Percentiles rank a stretch among this genome's conserved stretches.
These are phyloP conservation scores for Habropoda laboriosa DNA, from an alignment of 1,140 invertebrate genomes.

Conservation along the genomic window DNA sequence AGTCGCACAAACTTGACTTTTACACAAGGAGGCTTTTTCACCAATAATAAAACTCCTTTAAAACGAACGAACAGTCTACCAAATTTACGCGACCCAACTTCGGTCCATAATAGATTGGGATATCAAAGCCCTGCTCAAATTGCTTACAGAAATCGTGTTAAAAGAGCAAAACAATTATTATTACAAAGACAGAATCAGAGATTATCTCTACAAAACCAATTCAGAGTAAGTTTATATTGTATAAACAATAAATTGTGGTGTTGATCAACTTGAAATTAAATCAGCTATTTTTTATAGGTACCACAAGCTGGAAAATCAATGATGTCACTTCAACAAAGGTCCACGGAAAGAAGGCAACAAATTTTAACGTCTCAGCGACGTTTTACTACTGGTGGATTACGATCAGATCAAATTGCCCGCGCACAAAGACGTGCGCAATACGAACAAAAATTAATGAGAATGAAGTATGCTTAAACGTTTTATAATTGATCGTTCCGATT, in stretches of 20 bases:
- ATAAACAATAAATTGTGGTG: background rate
- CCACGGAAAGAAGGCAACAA: slow-evolving; percentile 73
- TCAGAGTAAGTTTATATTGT: slow-evolving; percentile 67
- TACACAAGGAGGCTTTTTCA: slow-evolving; percentile 65
- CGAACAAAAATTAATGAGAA: slow-evolving; percentile 77
- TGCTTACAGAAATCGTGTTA: slow-evolving; percentile 78
- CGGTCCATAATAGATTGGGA: slow-evolving; percentile 78
- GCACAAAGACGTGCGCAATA: slow-evolving; percentile 77
- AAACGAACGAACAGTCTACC: slow-evolving; percentile 76
- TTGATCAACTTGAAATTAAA: background rate
- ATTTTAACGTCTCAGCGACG: slow-evolving; percentile 72
- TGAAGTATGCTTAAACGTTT: slow-evolving; percentile 73
- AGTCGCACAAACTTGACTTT: slow-evolving; percentile 72
- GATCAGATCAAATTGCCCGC: slow-evolving; percentile 77
- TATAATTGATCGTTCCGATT: background rate
- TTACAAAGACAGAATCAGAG: slow-evolving; percentile 75
- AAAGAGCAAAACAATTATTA: slow-evolving; percentile 76
- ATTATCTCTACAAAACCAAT: slow-evolving; percentile 70
- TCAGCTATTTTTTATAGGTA: slow-evolving; percentile 49
- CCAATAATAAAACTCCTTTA: slow-evolving; percentile 65
- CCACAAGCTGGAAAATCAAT: slow-evolving; percentile 66
- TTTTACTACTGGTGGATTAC: slow-evolving; percentile 72
- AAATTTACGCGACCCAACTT: slow-evolving; percentile 76
- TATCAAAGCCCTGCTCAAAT: slow-evolving; percentile 79
- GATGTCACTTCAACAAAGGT: slow-evolving; percentile 69